Percentiles rank a stretch among this genome's conserved stretches.
phyloP scores from a whole-genome alignment of 1,140 invertebrate genomes.

The Lordiphosa stackelbergi region DNA sequence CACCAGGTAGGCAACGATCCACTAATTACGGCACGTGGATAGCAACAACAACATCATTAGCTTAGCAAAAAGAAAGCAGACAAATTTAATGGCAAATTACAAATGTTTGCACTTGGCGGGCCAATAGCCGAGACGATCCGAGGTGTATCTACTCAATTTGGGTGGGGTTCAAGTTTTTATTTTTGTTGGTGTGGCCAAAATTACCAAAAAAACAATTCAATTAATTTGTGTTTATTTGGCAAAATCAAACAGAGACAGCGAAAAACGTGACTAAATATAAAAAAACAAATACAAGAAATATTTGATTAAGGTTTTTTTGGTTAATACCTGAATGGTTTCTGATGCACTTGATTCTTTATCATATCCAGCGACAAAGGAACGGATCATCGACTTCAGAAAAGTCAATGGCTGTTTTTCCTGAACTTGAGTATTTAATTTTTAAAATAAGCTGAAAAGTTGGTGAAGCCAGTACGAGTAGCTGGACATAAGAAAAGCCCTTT shows the following conservation, averaged over 20 bases:
- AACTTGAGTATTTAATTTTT: too few relatives aligned
- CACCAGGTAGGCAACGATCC: not conserved
- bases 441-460: too few relatives aligned
- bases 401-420: too few relatives aligned
- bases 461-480: too few relatives aligned
- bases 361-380: too few relatives aligned
- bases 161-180: slow-evolving; percentile 1
- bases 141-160: slow-evolving; percentile 3
- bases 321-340: too few relatives aligned
- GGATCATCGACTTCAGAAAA: too few relatives aligned
- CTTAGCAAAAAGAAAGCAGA: slow-evolving; percentile 4
- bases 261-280: too few relatives aligned
- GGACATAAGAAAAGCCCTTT: too few relatives aligned
- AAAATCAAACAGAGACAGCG: slow-evolving; percentile 7
- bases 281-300: too few relatives aligned
- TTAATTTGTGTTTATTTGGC: slow-evolving; percentile 19
- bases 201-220: slow-evolving; percentile 6
- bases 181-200: not conserved
- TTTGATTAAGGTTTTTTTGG: too few relatives aligned
- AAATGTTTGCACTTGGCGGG: slow-evolving; percentile 20
- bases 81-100: slow-evolving; percentile 15
- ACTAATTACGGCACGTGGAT: slow-evolving; percentile 16
- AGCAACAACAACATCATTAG: slow-evolving; percentile 4
- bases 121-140: slow-evolving; percentile 3
- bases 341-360: too few relatives aligned